Conservation (phyloP, 2,888 invertebrate genomes). For the Caenorhabditis angaria region DNA sequence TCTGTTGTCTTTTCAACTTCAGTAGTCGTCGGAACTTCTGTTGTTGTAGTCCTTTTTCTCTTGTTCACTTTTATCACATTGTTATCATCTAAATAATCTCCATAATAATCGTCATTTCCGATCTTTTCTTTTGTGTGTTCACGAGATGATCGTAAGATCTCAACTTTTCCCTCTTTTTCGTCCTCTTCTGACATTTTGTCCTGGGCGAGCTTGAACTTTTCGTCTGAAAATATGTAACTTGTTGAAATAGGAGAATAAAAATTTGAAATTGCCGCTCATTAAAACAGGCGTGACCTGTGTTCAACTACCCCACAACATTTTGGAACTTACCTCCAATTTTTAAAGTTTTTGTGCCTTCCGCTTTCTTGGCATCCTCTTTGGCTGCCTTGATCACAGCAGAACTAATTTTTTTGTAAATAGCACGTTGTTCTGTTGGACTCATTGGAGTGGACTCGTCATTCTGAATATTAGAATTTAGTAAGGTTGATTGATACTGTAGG, state of each 20-base stretch:
- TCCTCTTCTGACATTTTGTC: constrained; percentile 18
- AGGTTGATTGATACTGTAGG: too few species aligned
- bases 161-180: constrained; percentile 24
- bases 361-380: constrained; percentile 20
- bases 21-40: constrained; percentile 5
- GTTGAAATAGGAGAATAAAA: too few species aligned
- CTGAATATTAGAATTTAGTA: too few species aligned
- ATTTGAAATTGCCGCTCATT: too few species aligned
- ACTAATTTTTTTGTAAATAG: constrained; percentile 42
- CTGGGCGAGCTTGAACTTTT: constrained; percentile 34
- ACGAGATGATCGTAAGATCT: constrained; percentile 30
- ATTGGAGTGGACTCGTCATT: constrained; percentile 18
- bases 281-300: too few species aligned
- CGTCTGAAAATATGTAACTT: constrained; percentile 11
- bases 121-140: constrained; percentile 27
- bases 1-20: constrained; percentile 6
- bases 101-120: constrained; percentile 44
- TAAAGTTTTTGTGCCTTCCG: constrained; percentile 8
- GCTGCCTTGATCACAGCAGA: constrained; percentile 40
- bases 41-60: constrained; percentile 9
- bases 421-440: constrained; percentile 33
- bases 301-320: too few species aligned
- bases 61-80: constrained; percentile 37
- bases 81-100: constrained; percentile 44
- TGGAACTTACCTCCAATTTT: background rate